Evolutionary conservation across 2,113 vertebrate genomes (phyloP), one percentile per base, ranked within the genome.

Genomic region (Coryphaenoides rupestris): DNA sequence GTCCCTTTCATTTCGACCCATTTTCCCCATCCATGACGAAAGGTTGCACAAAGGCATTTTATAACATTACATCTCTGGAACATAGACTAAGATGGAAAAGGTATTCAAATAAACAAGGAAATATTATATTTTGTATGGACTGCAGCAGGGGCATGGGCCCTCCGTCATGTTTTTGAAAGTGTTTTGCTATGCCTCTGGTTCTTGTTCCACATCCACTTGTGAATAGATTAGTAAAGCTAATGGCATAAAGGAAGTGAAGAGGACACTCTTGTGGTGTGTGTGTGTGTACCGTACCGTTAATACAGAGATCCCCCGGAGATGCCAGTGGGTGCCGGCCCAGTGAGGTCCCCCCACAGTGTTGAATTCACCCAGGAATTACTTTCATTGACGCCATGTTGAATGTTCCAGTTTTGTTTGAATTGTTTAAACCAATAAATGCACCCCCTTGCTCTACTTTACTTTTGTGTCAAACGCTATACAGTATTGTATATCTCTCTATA

Each of bases 401-500:
- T 55, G 15, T 61, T 50, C n/a, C 63, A 15, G 56, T 64, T 68
- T 60, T 71, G 62, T 58, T 60, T 55, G 19, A 55, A 55, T 46
- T 5, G 24, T 58, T 46, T 68, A 26, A 23, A 45, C 57, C 52
- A 67, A 45, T 66, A 24, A 70, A 65, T 65, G 45, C 21, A 22
- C 22, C 19, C 54, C 2, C 56, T 72, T 60, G 26, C 45, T 55
- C 71, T 21, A 21, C 3, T 45, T 60, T 67, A 52, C 40, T 19
- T 21, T 40, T 40, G 33, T 12, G 33, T 40, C 33, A 40, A 7
- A 40, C n/a, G n/a, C n/a, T n/a, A n/a, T n/a, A n/a, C n/a, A n/a
- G n/a, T n/a, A n/a, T n/a, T n/a, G n/a, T n/a, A n/a, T n/a, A n/a
- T n/a, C n/a, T n/a, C n/a, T n/a, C n/a, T n/a, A n/a, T n/a, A n/a